phyloP scores from a whole-genome alignment of 1,140 invertebrate genomes.

The Leptestheria dahalacensis region DNA sequence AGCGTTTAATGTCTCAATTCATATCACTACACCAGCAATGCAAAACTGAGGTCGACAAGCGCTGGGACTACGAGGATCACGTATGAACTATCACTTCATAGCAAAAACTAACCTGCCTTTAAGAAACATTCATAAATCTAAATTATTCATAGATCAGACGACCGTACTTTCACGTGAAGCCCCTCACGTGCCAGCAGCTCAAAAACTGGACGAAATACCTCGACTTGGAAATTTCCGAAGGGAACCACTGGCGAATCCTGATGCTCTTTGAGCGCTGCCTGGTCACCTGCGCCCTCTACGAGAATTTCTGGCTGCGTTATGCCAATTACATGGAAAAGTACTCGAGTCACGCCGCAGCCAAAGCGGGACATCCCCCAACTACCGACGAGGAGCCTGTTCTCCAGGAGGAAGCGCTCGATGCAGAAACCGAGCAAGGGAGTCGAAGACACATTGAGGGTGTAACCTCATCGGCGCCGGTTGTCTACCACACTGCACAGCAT shows the following conservation, averaged over 20 bases:
- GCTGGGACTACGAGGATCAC: slow-evolving; percentile 88
- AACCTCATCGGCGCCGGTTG: neutral
- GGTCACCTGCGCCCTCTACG: slow-evolving; percentile 92
- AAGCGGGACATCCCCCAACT: too few species aligned
- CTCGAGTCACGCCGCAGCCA: slow-evolving; percentile 39
- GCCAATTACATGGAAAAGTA: slow-evolving; percentile 13
- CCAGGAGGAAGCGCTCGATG: too few species aligned
- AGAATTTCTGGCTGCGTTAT: slow-evolving; percentile 79
- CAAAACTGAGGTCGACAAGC: slow-evolving; percentile 67
- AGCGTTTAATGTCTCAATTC: slow-evolving; percentile 67
- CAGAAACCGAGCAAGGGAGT: too few species aligned
- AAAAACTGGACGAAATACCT: slow-evolving; percentile 97
- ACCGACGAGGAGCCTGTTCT: too few species aligned
- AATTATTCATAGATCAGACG: slow-evolving; percentile 62
- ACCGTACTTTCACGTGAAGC: slow-evolving; percentile 96
- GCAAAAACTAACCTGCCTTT: neutral
- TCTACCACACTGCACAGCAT: neutral
- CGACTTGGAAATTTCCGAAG: slow-evolving; percentile 82
- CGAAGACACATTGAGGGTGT: slow-evolving; percentile 4
- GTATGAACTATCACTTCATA: slow-evolving; percentile 37
- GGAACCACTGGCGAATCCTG: slow-evolving; percentile 63
- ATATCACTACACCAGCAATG: slow-evolving; percentile 70
- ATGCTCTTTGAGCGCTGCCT: slow-evolving; percentile 90
- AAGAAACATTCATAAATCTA: neutral
- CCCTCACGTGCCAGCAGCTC: slow-evolving; percentile 81